Evolutionary conservation across 2,797 vertebrate species (phyloP).

Genomic region (Molossus molossus): DNA sequence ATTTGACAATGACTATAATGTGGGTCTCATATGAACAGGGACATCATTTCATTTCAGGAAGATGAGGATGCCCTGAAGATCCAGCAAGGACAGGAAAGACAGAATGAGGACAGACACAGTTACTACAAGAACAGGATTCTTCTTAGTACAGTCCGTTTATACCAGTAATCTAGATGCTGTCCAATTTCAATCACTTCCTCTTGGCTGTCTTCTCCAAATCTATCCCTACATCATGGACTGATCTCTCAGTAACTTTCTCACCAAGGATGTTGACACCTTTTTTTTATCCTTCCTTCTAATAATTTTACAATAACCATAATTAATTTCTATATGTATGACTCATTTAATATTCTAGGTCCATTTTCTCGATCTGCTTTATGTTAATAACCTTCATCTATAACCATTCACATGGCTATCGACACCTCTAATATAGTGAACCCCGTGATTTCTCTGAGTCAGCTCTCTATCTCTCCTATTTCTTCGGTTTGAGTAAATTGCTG

Average conservation of each 20-base stretch:
- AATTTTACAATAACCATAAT: neutral
- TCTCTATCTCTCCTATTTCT: neutral
- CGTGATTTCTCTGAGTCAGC: neutral
- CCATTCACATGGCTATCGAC: neutral
- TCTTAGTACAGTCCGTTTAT: neutral
- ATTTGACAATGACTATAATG: neutral
- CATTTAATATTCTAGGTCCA: neutral
- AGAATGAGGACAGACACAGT: neutral
- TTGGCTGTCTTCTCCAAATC: neutral
- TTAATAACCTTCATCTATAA: neutral
- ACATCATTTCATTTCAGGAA: slow-evolving; percentile 50
- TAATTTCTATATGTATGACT: neutral
- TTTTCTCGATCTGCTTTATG: neutral
- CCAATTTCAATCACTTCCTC: neutral
- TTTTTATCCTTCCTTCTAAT: neutral
- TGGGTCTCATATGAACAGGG: neutral
- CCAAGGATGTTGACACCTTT: neutral
- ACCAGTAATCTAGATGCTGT: neutral
- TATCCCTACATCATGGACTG: neutral
- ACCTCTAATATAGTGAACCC: neutral
- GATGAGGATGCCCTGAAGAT: neutral
- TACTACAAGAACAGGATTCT: neutral
- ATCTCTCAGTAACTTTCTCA: neutral
- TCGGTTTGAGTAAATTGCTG: neutral
- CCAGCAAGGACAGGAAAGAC: neutral